phyloP scores from a whole-genome alignment of 2,113 vertebrate genomes.

The Trachemys scripta region DNA sequence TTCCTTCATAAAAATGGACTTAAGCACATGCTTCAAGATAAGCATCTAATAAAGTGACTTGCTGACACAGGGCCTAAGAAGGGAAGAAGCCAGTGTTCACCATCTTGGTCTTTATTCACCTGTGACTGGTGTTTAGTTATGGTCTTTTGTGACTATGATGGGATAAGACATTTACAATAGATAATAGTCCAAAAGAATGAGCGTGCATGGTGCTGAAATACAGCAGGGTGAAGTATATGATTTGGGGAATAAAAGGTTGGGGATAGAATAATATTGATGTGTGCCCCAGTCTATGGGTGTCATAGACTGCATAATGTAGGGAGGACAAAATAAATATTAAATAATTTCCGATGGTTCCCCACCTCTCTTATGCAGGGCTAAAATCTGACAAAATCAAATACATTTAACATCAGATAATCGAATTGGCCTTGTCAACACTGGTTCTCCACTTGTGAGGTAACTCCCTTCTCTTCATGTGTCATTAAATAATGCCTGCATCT shows the following conservation, averaged over 20 bases:
- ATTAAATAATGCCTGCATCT: no score
- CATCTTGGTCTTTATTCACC: not conserved
- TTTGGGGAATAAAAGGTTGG: not conserved
- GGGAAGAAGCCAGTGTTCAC: not conserved
- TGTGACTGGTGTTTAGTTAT: not conserved
- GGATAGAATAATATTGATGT: not conserved
- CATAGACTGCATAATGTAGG: not conserved
- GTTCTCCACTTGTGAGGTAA: no score
- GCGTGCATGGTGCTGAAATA: not conserved
- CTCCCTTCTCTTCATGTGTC: no score
- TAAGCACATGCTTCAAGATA: not conserved
- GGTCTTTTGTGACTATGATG: not conserved
- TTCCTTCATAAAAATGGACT: not conserved
- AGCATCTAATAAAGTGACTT: not conserved
- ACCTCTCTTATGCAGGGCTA: not conserved
- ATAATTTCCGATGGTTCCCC: not conserved
- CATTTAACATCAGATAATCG: not conserved
- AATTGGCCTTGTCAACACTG: no score
- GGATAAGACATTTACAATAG: not conserved
- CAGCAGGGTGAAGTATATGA: not conserved
- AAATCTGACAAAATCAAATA: conserved; percentile 30
- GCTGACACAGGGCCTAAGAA: not conserved
- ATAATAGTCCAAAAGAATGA: not conserved
- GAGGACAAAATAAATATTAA: not conserved
- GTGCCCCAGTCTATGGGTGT: not conserved